Evolutionary conservation across 2,113 vertebrate genomes (phyloP).

Genomic region (Barbus barbus): DNA sequence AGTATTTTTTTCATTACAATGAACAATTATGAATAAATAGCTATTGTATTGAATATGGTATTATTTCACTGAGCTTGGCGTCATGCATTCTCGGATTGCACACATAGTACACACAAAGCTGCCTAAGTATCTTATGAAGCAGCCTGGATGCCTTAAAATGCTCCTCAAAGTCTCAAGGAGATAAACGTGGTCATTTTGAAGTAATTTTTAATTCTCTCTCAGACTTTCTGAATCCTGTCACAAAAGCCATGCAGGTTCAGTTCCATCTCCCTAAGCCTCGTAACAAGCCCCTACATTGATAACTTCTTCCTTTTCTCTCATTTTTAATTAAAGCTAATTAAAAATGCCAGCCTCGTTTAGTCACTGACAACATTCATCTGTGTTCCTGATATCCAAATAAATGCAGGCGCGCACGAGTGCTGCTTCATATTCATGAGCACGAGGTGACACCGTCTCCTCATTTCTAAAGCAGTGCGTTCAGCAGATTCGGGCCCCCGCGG

Average conservation of each 20-base stretch:
- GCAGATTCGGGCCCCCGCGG: slow-evolving; percentile 94
- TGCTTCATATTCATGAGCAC: slow-evolving; percentile 99
- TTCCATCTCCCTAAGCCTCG: slow-evolving; percentile 59
- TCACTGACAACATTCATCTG: slow-evolving; percentile 99
- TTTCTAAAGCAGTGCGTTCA: slow-evolving; percentile 98
- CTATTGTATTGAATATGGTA: too few relatives aligned
- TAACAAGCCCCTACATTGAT: slow-evolving; percentile 65
- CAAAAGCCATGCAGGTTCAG: slow-evolving; percentile 45
- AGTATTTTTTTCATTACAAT: too few relatives aligned
- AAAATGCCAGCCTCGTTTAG: slow-evolving; percentile 97
- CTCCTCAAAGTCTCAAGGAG: neutral
- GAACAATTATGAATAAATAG: too few relatives aligned
- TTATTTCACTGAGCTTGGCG: too few relatives aligned
- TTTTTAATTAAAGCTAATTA: slow-evolving; percentile 90
- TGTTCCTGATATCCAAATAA: slow-evolving; percentile 97
- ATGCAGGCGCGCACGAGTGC: slow-evolving; percentile 79
- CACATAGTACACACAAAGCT: neutral
- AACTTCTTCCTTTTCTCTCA: slow-evolving; percentile 68
- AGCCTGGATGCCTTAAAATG: neutral
- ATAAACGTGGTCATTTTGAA: neutral
- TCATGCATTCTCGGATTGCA: too few relatives aligned
- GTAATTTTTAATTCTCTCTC: neutral
- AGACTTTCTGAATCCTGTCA: slow-evolving; percentile 20
- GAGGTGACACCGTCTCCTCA: slow-evolving; percentile 96
- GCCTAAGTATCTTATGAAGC: neutral